Evolutionary conservation across 1,140 invertebrate genomes (phyloP).

Genomic region (silkworm (Bombyx mori)): ASM3026992v2 NC_085117.1:6954501-6955000

Average conservation of each 20-base stretch:
- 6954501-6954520: conserved; percentile 67
- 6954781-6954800: conserved; percentile 77
- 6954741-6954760: conserved; percentile 81
- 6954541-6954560: conserved; percentile 54
- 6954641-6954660: conserved; percentile 83
- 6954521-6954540: conserved; percentile 53
- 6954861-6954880: conserved; percentile 56
- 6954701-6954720: conserved; percentile 74
- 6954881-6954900: conserved; percentile 48
- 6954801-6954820: conserved; percentile 67
- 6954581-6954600: conserved; percentile 65
- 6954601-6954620: conserved; percentile 52
- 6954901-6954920: conserved; percentile 60
- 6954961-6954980: conserved; percentile 80
- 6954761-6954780: conserved; percentile 72
- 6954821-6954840: conserved; percentile 64
- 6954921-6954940: conserved; percentile 78
- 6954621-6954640: conserved; percentile 79
- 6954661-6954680: conserved; percentile 78
- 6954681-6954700: conserved; percentile 81
- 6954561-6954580: conserved; percentile 68
- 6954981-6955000: conserved; percentile 80
- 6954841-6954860: conserved; percentile 64
- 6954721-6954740: conserved; percentile 84
- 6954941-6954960: conserved; percentile 76